Conservation (phyloP, 2,888 invertebrate species). For the Chalcis sispes region DNA sequence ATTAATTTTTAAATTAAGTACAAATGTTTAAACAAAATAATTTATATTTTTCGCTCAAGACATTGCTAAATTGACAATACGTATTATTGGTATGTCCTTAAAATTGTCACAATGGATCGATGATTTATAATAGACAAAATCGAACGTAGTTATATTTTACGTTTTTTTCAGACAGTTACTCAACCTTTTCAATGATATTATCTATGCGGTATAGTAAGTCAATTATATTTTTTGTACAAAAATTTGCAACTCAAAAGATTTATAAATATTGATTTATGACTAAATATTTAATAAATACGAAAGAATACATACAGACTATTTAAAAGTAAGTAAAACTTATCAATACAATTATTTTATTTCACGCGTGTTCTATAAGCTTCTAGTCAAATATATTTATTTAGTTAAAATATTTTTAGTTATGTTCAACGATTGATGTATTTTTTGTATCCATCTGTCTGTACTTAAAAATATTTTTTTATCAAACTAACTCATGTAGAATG, state of each 20-base stretch:
- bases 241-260: constrained; percentile 6
- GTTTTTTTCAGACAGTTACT: constrained; percentile 23
- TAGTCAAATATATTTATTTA: no score
- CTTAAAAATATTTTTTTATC: no score
- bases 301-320: background rate
- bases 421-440: no score
- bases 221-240: background rate
- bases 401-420: no score
- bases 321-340: background rate
- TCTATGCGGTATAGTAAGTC: background rate
- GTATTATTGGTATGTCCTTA: background rate
- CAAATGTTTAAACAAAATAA: constrained; percentile 21
- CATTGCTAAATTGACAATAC: background rate
- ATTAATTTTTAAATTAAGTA: background rate
- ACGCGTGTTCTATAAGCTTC: no score
- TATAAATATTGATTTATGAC: constrained; percentile 36
- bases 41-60: constrained; percentile 11
- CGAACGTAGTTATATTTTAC: constrained; percentile 22
- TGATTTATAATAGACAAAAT: constrained; percentile 19
- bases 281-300: background rate
- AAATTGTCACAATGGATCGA: background rate
- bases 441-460: no score
- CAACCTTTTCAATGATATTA: background rate
- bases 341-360: background rate
- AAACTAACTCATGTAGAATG: no score